Conservation (phyloP, 2,888 invertebrate species). For the Kryphioiulus occultus region DNA sequence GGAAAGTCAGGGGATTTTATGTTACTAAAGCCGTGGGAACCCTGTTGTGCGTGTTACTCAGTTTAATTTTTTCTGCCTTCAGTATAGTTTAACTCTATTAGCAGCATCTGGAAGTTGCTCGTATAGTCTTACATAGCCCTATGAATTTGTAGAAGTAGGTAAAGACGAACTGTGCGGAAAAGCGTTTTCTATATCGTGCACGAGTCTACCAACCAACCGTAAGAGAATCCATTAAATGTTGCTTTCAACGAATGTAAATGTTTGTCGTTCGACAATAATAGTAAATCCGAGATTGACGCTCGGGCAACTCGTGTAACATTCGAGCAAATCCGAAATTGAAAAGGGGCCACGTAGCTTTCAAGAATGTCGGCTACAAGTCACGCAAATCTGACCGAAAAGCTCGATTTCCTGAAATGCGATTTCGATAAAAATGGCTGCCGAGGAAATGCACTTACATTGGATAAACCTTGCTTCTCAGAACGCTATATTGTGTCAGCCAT, state of each 20-base stretch:
- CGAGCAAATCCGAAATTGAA: slow-evolving; percentile 4
- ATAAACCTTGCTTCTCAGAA: background rate
- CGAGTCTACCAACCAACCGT: background rate
- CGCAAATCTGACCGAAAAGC: slow-evolving; percentile 35
- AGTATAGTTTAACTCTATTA: background rate
- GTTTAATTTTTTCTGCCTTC: background rate
- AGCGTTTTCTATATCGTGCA: background rate
- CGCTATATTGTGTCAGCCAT: background rate
- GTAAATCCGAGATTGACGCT: slow-evolving; percentile 16
- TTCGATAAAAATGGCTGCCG: slow-evolving; percentile 3
- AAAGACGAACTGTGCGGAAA: background rate
- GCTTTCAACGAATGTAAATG: slow-evolving; percentile 40
- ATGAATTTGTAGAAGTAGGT: background rate
- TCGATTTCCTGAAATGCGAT: slow-evolving; percentile 16
- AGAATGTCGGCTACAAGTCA: background rate
- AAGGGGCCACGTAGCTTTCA: background rate
- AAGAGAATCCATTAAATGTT: slow-evolving; percentile 31
- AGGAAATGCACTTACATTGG: background rate
- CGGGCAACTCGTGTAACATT: background rate
- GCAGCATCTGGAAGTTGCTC: background rate
- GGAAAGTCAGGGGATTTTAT: too few relatives aligned
- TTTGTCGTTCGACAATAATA: slow-evolving; percentile 23
- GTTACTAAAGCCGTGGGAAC: too few relatives aligned
- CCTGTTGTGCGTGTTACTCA: too few relatives aligned
- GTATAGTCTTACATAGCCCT: background rate